phyloP scores from a whole-genome alignment of 2,888 invertebrate species.

The Subacronicta megacephala region DNA sequence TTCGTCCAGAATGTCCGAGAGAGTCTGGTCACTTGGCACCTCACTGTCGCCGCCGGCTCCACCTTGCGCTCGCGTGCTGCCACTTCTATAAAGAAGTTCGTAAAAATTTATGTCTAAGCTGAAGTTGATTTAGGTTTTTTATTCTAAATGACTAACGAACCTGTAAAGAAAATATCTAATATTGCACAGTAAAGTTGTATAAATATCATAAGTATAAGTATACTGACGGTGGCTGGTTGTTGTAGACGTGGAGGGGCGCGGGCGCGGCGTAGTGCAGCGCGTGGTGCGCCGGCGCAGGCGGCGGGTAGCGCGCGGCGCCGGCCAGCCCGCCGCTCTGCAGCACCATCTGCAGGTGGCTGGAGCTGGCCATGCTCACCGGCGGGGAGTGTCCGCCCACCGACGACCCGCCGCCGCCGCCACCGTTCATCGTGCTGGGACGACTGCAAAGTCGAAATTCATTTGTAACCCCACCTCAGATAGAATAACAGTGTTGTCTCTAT shows the following conservation, averaged over 20 bases:
- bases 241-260: slow-evolving; percentile 70
- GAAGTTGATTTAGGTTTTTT: too few relatives aligned
- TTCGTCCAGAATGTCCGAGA: slow-evolving; percentile 96
- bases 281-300: slow-evolving; percentile 67
- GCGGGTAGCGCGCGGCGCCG: slow-evolving; percentile 69
- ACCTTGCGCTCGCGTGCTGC: slow-evolving; percentile 69
- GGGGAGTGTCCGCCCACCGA: slow-evolving; percentile 48
- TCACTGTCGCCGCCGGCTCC: slow-evolving; percentile 78
- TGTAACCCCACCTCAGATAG: neutral
- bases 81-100: slow-evolving; percentile 66
- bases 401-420: slow-evolving; percentile 47
- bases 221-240: slow-evolving; percentile 70
- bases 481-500: too few relatives aligned
- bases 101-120: too few relatives aligned
- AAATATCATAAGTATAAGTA: neutral
- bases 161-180: too few relatives aligned
- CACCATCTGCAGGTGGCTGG: slow-evolving; percentile 85
- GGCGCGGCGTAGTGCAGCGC: slow-evolving; percentile 63
- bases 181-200: too few relatives aligned
- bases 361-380: slow-evolving; percentile 45
- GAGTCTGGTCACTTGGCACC: slow-evolving; percentile 91
- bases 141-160: too few relatives aligned
- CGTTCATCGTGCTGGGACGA: slow-evolving; percentile 76
- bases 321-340: slow-evolving; percentile 78
- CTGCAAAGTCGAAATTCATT: slow-evolving; percentile 46